phyloP scores from a whole-genome alignment of 2,113 vertebrate genomes.

The Saguinus imperator region DNA sequence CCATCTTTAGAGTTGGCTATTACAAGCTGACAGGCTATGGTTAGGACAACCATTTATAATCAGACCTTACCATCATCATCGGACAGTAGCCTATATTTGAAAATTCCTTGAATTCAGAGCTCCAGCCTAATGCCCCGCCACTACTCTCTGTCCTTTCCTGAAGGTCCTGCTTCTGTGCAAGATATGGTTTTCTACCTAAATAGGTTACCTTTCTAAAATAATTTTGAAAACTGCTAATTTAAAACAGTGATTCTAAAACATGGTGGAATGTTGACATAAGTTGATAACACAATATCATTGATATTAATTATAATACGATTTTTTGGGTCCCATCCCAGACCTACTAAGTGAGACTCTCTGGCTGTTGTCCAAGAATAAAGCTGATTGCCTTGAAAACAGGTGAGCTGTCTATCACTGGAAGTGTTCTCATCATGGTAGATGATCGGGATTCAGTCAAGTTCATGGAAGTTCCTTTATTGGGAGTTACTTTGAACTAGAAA shows the following conservation, averaged over 20 bases:
- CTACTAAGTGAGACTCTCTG: neutral
- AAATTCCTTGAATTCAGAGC: neutral
- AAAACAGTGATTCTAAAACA: neutral
- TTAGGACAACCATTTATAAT: neutral
- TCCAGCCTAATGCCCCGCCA: neutral
- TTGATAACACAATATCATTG: neutral
- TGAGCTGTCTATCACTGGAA: neutral
- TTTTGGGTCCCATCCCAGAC: conserved; percentile 19
- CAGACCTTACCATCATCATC: neutral
- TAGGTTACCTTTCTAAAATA: neutral
- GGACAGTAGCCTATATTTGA: neutral
- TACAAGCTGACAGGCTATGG: neutral
- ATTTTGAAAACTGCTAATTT: neutral
- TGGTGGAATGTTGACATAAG: neutral
- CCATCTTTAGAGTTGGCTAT: neutral
- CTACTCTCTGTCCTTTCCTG: neutral
- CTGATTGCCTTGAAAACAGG: neutral
- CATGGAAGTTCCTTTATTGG: neutral
- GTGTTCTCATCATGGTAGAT: neutral
- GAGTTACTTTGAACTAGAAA: neutral
- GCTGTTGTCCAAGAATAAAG: neutral
- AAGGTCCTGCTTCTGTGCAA: neutral
- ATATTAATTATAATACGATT: neutral
- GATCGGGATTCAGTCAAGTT: neutral
- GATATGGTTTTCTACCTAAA: neutral